Conservation (phyloP, 2,888 invertebrate genomes). For the Anagyrus pseudococci region DNA sequence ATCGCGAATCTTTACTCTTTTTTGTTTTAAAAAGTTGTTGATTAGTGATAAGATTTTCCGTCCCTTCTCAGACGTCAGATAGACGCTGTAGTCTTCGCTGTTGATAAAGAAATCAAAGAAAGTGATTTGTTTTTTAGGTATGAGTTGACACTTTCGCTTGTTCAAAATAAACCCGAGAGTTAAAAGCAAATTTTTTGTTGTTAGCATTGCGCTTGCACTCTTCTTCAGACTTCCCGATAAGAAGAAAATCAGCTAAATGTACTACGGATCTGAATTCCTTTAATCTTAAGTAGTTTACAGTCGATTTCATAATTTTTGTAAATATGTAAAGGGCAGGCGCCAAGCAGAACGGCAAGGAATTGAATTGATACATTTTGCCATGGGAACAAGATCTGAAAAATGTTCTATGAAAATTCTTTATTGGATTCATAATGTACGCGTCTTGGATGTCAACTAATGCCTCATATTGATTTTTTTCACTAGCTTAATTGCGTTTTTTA, state of each 20-base stretch:
- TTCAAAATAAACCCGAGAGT: conserved; percentile 29
- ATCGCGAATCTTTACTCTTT: not conserved
- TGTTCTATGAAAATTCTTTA: conserved; percentile 41
- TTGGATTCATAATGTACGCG: conserved; percentile 40
- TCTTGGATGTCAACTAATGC: conserved; percentile 38
- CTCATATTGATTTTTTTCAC: conserved; percentile 29
- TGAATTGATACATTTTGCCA: conserved; percentile 42
- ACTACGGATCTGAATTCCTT: conserved; percentile 27
- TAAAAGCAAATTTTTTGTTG: conserved; percentile 3
- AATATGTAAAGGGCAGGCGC: conserved; percentile 44
- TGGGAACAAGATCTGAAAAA: conserved; percentile 42
- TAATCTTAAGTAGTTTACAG: conserved; percentile 1
- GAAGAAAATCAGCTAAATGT: conserved; percentile 30
- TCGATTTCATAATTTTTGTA: conserved; percentile 42
- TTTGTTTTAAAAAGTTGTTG: too few species aligned
- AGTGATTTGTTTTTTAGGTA: conserved; percentile 5
- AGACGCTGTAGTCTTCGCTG: not conserved
- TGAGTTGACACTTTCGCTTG: conserved; percentile 5
- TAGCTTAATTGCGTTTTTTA: not conserved
- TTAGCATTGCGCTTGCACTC: conserved; percentile 8
- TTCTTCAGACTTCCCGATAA: conserved; percentile 12
- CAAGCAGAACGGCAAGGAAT: conserved; percentile 44
- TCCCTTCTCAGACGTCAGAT: not conserved
- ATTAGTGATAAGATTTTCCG: not conserved
- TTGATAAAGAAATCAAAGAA: conserved; percentile 19